Base-by-base conservation (phyloP, 2,888 invertebrate genomes). In the Heliconius ismenius region DNA sequence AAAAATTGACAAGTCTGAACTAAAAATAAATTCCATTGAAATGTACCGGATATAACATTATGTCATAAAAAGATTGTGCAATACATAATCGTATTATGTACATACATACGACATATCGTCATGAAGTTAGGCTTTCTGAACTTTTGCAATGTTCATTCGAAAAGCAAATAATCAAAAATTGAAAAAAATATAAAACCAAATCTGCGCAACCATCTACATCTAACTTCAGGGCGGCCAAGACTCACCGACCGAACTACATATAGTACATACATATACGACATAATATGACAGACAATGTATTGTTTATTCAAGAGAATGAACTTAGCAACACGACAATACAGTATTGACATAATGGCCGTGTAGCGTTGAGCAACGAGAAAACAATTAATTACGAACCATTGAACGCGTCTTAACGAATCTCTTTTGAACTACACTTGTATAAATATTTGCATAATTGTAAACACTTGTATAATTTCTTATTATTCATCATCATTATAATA, bases 351-450 rank as follows among this genome's bases (percentile, higher is more conserved):
- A 88, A 88, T 84, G 73, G 68, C 73, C 80, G 73, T 81, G 77
- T 81, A 83, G 76, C 84, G 83, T 80, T 84, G 86, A 81, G 64
- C 83, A 81, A 72, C 63, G 36, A 39, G 15, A 60, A 43, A 39
- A 73, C 36, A 76, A 83, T 88, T 87, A 88, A 84, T 86, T 81
- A 78, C 85, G 79, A 77, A 73, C 81, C 88, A 87, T 68, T 90
- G 89, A 90, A 88, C 87, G 82, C 80, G 78, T 76, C 78, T 75
- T 88, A 88, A 90, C 81, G 85, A 87, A 82, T 74, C 76, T 68
- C 73, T 73, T 76, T 81, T 77, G 78, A 26, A 78, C 26, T 70
- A 82, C 88, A 89, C 85, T 87, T 91, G 89, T 78, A 80, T 81
- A 87, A 89, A 90, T 84, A 82, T 81, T 32, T 58, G 7, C 70